Base-by-base conservation (phyloP, 2,888 invertebrate species). In the Reticulitermes lucifugus region DNA sequence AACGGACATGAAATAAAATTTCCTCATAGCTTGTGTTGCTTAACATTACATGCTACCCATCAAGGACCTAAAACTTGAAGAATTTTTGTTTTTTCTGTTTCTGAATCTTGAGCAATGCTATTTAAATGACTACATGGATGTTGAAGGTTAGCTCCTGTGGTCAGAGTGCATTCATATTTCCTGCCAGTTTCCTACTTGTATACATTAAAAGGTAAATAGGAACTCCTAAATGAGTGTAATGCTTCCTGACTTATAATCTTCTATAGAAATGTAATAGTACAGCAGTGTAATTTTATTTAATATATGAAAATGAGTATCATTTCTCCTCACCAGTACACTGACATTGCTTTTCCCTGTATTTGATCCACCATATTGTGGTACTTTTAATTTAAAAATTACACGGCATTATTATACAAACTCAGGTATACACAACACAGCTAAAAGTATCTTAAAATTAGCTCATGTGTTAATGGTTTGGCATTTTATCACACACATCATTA, bases 251-350 rank as follows among this genome's bases (percentile, higher is more conserved):
- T 35, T 35, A 35, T 35, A 35, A 12, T 60, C 21, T n/a, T 60
- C 9, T 25, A 65, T 18, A 18, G 14, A 55, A 55, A 35, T 35
- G 35, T 35, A 35, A 3, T 2, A 35, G 35, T 10, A 46, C 21
- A 46, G 10, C 29, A 77, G 77, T 10, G 22, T 35, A 77, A 46
- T 35, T 77, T 77, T 77, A 77, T 51, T 77, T 77, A 6, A 77
- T 51, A 77, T 77, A 77, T 77, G 77, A 77, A 77, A 77, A 77
- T 77, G 77, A 77, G 77, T 77, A 77, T 77, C 46, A 46, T 77
- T 77, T 51, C 46, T 73, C 21, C 41, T 21, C 21, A 41, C 41
- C 46, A 46, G 21, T 41, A 77, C 77, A 77, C 46, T n/a, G 46
- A 77, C 77, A 77, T 46, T 77, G 77, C 51, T 77, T 75, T 35